Evolutionary conservation across 64 coral and sea anemone species (phyloP), one percentile per base, ranked within the genome.

Genomic region (Acropora tenuis): DNA sequence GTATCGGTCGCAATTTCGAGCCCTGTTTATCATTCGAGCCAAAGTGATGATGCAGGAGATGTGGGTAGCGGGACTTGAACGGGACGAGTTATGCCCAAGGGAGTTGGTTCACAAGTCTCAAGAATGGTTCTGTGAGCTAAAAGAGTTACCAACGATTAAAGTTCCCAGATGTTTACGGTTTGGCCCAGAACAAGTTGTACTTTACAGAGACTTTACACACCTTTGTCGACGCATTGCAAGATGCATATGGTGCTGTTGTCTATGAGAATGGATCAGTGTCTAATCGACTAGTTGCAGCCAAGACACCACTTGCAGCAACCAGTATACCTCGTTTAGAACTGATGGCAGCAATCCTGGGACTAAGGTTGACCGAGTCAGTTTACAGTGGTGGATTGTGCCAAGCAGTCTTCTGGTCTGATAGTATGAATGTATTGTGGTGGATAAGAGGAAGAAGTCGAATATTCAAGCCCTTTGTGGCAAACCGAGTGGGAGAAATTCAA

Each of bases 41-140:
- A 89, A 83, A 41, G 83, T 94, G 8, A 43, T 94, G 18, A 78
- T 89, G 53, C 92, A 94, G 77, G 79, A 83, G 9, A 83, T 94
- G 47, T 89, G 92, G 67, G 55, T 87, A 12, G 61, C 66, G 8
- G 86, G 86, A 13, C 5, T 94, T 4, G 50, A 66, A 41, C 89
- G 71, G 79, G 92, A 94, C 83, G 78, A 94, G 6, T 2, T 20
- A 46, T 44, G 89, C 3, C 41, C 65, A 41, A 79, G 8, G 42
- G 92, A 94, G 48, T 48, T 41, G 18, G 48, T 46, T 2, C 74
- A 52, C 69, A 48, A 57, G 50, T 61, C 78, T 8, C 6, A 8
- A 42, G 50, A 90, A 48, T 81, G 78, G 78, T 81, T 81, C 49
- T n/a, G 57, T 30, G 78, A 81, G 41, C 41, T 81, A 81, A 11